phyloP scores from a whole-genome alignment of 2,797 vertebrate genomes.

The Galaxias olidus region DNA sequence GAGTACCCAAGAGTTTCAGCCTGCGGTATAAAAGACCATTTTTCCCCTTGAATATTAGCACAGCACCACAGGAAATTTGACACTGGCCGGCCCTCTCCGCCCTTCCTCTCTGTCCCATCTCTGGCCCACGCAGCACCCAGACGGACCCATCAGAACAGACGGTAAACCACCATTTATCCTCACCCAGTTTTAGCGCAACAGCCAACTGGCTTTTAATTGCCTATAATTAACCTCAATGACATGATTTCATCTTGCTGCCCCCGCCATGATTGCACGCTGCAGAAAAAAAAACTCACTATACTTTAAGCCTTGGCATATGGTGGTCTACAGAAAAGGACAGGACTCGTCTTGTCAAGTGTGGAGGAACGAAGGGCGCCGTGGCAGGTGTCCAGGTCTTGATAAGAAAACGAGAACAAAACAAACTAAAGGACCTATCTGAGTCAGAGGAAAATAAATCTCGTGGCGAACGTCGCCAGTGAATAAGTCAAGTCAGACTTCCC shows the following conservation, averaged over 20 bases:
- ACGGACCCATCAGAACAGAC: conserved; percentile 68
- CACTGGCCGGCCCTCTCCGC: conserved; percentile 68
- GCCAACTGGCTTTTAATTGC: conserved; percentile 82
- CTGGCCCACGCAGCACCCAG: conserved; percentile 39
- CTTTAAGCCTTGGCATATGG: conserved; percentile 32
- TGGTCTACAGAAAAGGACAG: too few relatives aligned
- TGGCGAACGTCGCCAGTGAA: conserved; percentile 48
- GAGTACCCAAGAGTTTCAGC: too few relatives aligned
- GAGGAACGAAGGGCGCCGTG: conserved; percentile 33
- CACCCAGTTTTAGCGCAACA: conserved; percentile 72
- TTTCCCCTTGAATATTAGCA: conserved; percentile 65
- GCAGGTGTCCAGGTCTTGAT: conserved; percentile 43
- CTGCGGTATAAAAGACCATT: too few relatives aligned
- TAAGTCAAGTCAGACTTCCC: conserved; percentile 43
- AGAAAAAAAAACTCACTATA: conserved; percentile 41
- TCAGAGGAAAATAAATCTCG: too few relatives aligned
- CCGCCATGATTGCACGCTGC: conserved; percentile 59
- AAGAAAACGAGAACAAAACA: conserved; percentile 41
- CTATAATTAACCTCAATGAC: conserved; percentile 83
- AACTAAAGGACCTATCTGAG: conserved; percentile 29
- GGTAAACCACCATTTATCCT: conserved; percentile 72
- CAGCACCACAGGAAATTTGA: conserved; percentile 70
- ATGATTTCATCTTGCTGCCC: conserved; percentile 52
- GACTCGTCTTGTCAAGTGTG: conserved; percentile 15
- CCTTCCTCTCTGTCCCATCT: conserved; percentile 19